A percentile compares a stretch with the other conserved stretches of the same genome.
These are phyloP conservation scores for Ptilonorhynchus violaceus DNA, from an alignment of 2,113 vertebrate genomes.

Conservation along the genomic window DNA sequence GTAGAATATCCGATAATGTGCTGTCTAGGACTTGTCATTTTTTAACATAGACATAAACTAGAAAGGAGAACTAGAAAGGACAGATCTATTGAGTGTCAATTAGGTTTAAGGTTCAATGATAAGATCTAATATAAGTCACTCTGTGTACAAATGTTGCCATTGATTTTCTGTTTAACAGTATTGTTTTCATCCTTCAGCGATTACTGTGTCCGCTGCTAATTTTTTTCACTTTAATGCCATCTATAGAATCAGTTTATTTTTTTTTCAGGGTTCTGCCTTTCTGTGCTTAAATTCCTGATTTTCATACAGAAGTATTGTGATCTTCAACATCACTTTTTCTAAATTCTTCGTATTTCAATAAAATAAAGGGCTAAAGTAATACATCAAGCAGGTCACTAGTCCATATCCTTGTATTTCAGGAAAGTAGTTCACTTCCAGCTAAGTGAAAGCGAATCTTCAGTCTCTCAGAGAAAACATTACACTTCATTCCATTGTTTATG, in stretches of 20 bases:
- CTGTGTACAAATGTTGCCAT: slow-evolving; percentile 23
- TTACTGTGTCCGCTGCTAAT: not conserved
- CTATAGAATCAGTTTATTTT: not conserved
- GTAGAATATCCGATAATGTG: not conserved
- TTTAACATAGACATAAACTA: not conserved
- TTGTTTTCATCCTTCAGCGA: slow-evolving; percentile 7
- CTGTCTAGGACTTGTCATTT: not conserved
- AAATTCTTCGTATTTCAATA: not conserved
- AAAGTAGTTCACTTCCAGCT: not conserved
- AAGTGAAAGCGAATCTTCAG: not conserved
- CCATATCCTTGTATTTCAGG: not conserved
- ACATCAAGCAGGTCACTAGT: not conserved
- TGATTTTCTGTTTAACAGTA: slow-evolving; percentile 23
- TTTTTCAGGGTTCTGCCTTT: not conserved
- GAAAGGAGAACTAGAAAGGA: not conserved
- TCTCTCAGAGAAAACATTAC: not conserved
- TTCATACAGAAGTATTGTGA: not conserved
- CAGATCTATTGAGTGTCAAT: not conserved
- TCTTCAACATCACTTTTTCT: not conserved
- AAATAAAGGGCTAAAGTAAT: not conserved
- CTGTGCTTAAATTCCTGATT: not conserved
- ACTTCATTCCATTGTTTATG: not conserved
- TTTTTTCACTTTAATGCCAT: not conserved
- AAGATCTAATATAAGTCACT: not conserved
- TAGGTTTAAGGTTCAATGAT: not conserved